A percentile compares a stretch with the other conserved stretches of the same genome.
Conservation (phyloP, 2,113 vertebrate genomes). For the Carassius auratus region DNA sequence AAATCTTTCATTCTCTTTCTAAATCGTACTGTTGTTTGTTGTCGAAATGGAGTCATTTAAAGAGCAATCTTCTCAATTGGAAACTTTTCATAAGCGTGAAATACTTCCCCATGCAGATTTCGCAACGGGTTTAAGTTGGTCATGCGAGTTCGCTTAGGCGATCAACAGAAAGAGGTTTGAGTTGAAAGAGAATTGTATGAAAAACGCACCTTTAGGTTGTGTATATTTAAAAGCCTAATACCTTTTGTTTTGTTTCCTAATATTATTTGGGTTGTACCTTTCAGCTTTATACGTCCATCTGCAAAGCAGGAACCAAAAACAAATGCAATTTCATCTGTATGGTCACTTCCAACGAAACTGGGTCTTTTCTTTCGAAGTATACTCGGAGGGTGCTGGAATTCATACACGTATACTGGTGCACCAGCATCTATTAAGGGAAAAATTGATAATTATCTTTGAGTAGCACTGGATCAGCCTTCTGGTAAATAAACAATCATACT, state of each 20-base stretch:
- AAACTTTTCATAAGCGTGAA: no score
- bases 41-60: background rate
- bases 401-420: conserved; percentile 83
- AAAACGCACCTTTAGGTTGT: no score
- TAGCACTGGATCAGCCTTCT: background rate
- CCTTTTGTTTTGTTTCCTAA: background rate
- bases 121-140: no score
- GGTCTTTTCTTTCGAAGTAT: conserved; percentile 65
- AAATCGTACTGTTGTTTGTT: no score
- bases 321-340: conserved; percentile 79
- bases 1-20: no score
- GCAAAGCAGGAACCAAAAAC: conserved; percentile 83
- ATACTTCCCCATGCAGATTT: background rate
- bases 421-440: conserved; percentile 69
- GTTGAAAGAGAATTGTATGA: background rate
- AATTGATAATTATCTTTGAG: background rate
- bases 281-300: conserved; percentile 56
- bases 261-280: conserved; percentile 53
- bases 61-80: background rate
- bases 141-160: no score
- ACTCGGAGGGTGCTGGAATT: conserved; percentile 79
- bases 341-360: conserved; percentile 82
- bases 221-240: no score
- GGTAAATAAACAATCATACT: background rate
- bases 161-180: no score